These are phyloP conservation scores for Sebastes wilsoni DNA, from an alignment of 2,797 vertebrate genomes.

Conservation along the genomic window DNA sequence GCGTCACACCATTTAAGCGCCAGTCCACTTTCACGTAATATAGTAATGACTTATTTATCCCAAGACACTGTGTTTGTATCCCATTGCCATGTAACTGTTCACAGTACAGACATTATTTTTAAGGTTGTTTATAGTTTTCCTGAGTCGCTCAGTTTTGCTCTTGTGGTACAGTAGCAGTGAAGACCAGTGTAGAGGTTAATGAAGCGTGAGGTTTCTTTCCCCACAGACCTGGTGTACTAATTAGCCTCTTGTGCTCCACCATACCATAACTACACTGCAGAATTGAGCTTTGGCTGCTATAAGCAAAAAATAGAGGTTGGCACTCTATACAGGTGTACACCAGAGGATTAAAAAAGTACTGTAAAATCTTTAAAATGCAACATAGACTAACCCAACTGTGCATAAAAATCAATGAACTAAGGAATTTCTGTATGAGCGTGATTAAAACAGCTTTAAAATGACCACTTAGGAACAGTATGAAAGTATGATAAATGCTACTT, in stretches of 20 bases:
- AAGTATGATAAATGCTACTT: conserved; percentile 13
- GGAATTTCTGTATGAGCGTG: not conserved
- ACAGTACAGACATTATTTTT: not conserved
- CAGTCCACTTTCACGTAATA: not conserved
- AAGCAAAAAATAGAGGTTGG: conserved; percentile 26
- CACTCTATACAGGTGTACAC: conserved; percentile 4
- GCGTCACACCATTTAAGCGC: not conserved
- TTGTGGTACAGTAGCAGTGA: not conserved
- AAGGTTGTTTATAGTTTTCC: not conserved
- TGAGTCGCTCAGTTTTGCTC: conserved; percentile 17
- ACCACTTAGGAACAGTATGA: not conserved
- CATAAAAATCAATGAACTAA: not conserved
- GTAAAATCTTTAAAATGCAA: not conserved
- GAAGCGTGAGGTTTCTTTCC: conserved; percentile 65
- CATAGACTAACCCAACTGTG: not conserved
- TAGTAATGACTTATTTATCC: not conserved
- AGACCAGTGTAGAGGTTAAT: conserved; percentile 73
- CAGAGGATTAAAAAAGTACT: not conserved
- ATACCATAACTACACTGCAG: conserved; percentile 65
- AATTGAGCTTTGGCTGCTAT: conserved; percentile 22
- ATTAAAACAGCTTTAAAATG: not conserved
- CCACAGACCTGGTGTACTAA: conserved; percentile 67
- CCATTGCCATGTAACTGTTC: not conserved
- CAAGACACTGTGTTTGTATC: not conserved
- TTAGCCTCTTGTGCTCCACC: conserved; percentile 66